Evolutionary conservation across 2,888 invertebrate genomes (phyloP).

Genomic region (Conchocele bisecta): DNA sequence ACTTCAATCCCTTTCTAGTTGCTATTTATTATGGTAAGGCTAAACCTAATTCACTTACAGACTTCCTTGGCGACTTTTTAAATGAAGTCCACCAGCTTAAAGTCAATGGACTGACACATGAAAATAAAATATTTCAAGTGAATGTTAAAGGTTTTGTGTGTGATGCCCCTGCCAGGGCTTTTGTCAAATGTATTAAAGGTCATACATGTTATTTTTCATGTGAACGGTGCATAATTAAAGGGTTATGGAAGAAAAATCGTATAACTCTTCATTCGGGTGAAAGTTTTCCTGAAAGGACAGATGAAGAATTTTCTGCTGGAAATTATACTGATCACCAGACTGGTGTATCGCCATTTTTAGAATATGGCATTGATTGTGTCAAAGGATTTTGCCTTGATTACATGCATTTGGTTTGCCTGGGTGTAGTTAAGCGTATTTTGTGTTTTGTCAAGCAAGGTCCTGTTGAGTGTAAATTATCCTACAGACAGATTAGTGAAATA

Average conservation of each 20-base stretch:
- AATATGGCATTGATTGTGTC: slow-evolving; percentile 25
- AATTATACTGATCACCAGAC: slow-evolving; percentile 25
- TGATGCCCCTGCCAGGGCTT: slow-evolving; percentile 74
- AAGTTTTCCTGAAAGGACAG: not conserved
- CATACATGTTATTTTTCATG: slow-evolving; percentile 72
- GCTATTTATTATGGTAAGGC: slow-evolving; percentile 46
- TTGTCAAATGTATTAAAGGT: slow-evolving; percentile 64
- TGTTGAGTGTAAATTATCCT: slow-evolving; percentile 11
- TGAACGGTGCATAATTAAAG: slow-evolving; percentile 62
- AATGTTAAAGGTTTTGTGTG: slow-evolving; percentile 61
- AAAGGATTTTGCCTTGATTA: slow-evolving; percentile 53
- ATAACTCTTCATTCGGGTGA: slow-evolving; percentile 8
- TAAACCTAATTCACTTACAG: slow-evolving; percentile 52
- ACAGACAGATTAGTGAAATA: slow-evolving; percentile 3
- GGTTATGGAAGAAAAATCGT: slow-evolving; percentile 19
- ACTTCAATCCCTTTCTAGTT: slow-evolving; percentile 49
- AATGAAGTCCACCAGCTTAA: slow-evolving; percentile 29
- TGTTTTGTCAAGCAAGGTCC: slow-evolving; percentile 62
- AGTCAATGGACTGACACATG: slow-evolving; percentile 16
- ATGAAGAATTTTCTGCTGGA: slow-evolving; percentile 1
- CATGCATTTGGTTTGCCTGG: slow-evolving; percentile 76
- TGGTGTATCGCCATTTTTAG: slow-evolving; percentile 29
- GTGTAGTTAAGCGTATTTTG: slow-evolving; percentile 71
- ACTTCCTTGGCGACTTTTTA: slow-evolving; percentile 52
- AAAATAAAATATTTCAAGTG: slow-evolving; percentile 3